Evolutionary conservation across 1,140 invertebrate genomes (phyloP), one percentile per base, ranked within the genome.

Genomic region (Dolichoris vasculosae): DNA sequence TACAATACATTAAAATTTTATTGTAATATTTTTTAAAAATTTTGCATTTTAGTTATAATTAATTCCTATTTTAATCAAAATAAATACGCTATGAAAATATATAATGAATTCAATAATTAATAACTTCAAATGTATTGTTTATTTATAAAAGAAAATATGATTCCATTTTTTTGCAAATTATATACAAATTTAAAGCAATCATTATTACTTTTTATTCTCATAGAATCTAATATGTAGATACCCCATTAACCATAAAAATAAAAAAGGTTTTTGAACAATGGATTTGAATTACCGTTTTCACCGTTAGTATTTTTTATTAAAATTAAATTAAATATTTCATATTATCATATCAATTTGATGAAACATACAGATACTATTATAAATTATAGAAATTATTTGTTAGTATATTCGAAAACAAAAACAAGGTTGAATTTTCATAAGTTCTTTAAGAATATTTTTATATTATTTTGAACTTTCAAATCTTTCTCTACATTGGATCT

Each of bases 221-320:
- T n/a, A n/a, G n/a, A 17, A 55, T 55, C 55, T 59, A 59, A 13
- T 26, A 26, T 59, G 3, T 59, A 59, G 23, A 6, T 46, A 59
- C 23, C 9, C 55, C 55, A 26, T 59, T 59, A 59, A 23, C 2
- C 17, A 26, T 26, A 26, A 26, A 59, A 59, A 26, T 59, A 40
- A 35, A 40, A 71, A 71, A 40, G 38, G 23, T 40, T 35, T 69
- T 71, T 26, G 35, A 71, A 13, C 40, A 40, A 13, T 51, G 75
- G 46, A 76, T n/a, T n/a, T n/a, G n/a, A n/a, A n/a, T n/a, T 13
- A 43, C 30, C 2, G 13, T 32, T 51, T 32, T 76, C 32, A 32
- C 43, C 75, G n/a, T 32, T 51, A 76, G 2, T 76, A 76, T 51
- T 69, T 15, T 32, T 69, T 35, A 15, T 73, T 73, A 73, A 73